Evolutionary conservation across 2,888 invertebrate genomes (phyloP).

Genomic region (Hemithea aestivaria): DNA sequence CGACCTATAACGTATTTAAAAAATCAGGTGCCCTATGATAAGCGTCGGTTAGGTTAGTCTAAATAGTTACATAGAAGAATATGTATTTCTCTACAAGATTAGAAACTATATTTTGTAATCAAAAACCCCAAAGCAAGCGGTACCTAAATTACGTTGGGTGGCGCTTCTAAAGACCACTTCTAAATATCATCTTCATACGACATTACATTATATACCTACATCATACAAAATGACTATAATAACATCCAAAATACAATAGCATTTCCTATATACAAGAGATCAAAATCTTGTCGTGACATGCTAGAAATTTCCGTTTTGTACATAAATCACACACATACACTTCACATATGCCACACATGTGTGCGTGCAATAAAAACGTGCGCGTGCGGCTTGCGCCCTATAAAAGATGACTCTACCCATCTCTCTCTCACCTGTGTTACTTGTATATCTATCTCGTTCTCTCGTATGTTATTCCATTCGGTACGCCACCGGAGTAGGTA

Average conservation of each 20-base stretch:
- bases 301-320: slow-evolving; percentile 65
- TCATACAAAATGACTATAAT: not conserved
- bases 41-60: too few relatives aligned
- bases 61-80: too few relatives aligned
- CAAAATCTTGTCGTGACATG: slow-evolving; percentile 40
- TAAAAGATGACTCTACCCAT: slow-evolving; percentile 44
- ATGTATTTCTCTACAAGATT: too few relatives aligned
- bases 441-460: slow-evolving; percentile 27
- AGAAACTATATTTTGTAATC: too few relatives aligned
- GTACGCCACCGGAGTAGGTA: slow-evolving; percentile 42
- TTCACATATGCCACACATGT: slow-evolving; percentile 28
- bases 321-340: slow-evolving; percentile 29
- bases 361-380: slow-evolving; percentile 51
- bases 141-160: too few relatives aligned
- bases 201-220: too few relatives aligned
- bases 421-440: slow-evolving; percentile 28
- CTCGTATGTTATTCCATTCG: slow-evolving; percentile 46
- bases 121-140: too few relatives aligned
- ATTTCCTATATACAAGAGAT: slow-evolving; percentile 33
- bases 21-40: too few relatives aligned
- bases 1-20: too few relatives aligned
- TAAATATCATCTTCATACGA: too few relatives aligned
- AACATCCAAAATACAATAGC: slow-evolving; percentile 1
- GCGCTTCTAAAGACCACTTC: too few relatives aligned
- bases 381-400: slow-evolving; percentile 58